Evolutionary conservation across 2,888 invertebrate species (phyloP).

Genomic region (Stenolophus ochropezus): DNA sequence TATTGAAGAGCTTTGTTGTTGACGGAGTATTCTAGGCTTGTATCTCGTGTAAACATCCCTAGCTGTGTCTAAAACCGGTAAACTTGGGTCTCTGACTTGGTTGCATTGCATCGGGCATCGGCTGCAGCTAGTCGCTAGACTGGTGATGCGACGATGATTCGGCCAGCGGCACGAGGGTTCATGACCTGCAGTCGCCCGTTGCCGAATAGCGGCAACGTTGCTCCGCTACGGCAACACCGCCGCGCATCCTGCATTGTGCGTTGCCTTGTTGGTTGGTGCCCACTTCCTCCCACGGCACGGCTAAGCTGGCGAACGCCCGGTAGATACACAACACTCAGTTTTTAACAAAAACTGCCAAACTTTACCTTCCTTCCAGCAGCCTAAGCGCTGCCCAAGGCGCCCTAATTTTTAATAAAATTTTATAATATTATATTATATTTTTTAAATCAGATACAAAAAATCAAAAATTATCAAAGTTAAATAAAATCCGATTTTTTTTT

Average conservation of each 20-base stretch:
- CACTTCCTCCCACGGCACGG: slow-evolving; percentile 24
- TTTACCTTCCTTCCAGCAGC: too few relatives aligned
- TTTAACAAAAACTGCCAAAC: too few relatives aligned
- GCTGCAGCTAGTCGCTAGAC: neutral
- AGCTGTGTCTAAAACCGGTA: slow-evolving; percentile 48
- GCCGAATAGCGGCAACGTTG: slow-evolving; percentile 54
- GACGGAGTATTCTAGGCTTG: neutral
- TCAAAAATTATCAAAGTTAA: too few relatives aligned
- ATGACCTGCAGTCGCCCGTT: slow-evolving; percentile 45
- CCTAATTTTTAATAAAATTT: too few relatives aligned
- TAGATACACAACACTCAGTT: neutral
- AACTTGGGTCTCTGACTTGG: slow-evolving; percentile 42
- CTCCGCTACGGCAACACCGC: slow-evolving; percentile 12
- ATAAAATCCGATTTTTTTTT: too few relatives aligned
- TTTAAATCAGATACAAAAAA: too few relatives aligned
- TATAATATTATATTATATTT: too few relatives aligned
- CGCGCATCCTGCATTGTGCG: slow-evolving; percentile 5
- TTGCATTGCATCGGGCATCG: neutral
- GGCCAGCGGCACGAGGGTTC: slow-evolving; percentile 47
- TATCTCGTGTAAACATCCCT: neutral
- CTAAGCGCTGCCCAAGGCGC: too few relatives aligned
- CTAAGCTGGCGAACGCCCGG: neutral
- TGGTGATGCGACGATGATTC: slow-evolving; percentile 32
- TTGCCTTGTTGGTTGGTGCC: neutral
- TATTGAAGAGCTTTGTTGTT: neutral